Evolutionary conservation across 2,113 vertebrate species (phyloP).

Genomic region (Eurypyga helias): DNA sequence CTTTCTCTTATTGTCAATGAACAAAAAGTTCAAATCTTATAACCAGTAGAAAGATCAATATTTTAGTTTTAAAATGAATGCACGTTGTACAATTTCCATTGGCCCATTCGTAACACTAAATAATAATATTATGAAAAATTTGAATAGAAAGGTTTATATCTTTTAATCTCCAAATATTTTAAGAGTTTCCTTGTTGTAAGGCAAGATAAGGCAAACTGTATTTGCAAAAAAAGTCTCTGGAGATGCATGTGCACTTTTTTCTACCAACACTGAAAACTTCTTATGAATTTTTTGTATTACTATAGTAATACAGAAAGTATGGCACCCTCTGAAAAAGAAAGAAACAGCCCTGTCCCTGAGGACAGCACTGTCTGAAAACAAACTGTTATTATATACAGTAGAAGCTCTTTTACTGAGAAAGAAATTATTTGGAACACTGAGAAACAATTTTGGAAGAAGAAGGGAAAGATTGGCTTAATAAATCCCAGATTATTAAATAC

Average conservation of each 20-base stretch:
- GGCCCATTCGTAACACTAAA: background rate
- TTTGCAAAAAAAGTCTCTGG: background rate
- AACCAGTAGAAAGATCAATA: background rate
- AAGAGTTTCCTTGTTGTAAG: background rate
- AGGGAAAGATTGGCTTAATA: constrained; percentile 16
- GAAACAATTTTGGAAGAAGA: constrained; percentile 2
- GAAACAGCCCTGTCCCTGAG: background rate
- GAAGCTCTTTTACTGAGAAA: background rate
- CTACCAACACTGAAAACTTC: background rate
- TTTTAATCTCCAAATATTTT: background rate
- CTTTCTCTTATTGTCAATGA: background rate
- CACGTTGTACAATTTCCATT: background rate
- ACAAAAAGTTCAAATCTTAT: background rate
- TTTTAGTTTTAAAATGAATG: background rate
- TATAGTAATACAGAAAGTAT: background rate
- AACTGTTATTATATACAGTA: background rate
- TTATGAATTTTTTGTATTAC: background rate
- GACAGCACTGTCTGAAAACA: background rate
- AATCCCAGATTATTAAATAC: constrained; percentile 11
- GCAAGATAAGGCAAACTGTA: background rate
- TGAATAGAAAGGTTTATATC: background rate
- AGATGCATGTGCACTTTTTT: background rate
- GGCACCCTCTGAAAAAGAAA: background rate
- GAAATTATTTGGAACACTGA: background rate
- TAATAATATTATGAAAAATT: background rate